A percentile compares a stretch with the other conserved stretches of the same genome.
Conservation (phyloP, 2,888 invertebrate species). For the Lysandra coridon region DNA sequence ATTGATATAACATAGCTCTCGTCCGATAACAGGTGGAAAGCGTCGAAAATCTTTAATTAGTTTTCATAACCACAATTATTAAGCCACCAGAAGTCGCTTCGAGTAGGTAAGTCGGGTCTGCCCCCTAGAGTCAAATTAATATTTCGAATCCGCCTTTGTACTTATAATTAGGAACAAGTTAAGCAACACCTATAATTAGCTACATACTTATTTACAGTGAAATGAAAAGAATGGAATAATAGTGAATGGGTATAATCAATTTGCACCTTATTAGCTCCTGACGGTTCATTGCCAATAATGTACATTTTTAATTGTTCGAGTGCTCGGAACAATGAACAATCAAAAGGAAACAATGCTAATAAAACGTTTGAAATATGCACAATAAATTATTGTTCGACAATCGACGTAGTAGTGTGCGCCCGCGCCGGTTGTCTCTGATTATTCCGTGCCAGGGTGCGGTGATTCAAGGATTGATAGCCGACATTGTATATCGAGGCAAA, state of each 20-base stretch:
- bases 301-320: slow-evolving; percentile 50
- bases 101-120: too few species aligned
- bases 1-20: not conserved
- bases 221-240: slow-evolving; percentile 5
- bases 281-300: slow-evolving; percentile 40
- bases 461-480: not conserved
- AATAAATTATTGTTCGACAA: slow-evolving; percentile 51
- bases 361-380: slow-evolving; percentile 50
- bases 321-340: slow-evolving; percentile 53
- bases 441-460: not conserved
- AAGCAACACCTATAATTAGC: not conserved
- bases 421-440: not conserved
- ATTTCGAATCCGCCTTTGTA: not conserved
- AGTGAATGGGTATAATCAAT: slow-evolving; percentile 25
- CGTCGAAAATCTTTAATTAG: not conserved
- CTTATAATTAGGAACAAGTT: not conserved
- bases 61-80: not conserved
- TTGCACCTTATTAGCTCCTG: slow-evolving; percentile 33
- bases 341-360: slow-evolving; percentile 55
- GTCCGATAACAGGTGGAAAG: not conserved
- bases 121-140: too few species aligned
- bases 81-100: not conserved
- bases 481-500: too few species aligned
- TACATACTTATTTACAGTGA: not conserved
- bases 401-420: slow-evolving; percentile 35